These are phyloP conservation scores for Myotis planiceps DNA, from an alignment of 2,797 vertebrate species.

Conservation along the genomic window DNA sequence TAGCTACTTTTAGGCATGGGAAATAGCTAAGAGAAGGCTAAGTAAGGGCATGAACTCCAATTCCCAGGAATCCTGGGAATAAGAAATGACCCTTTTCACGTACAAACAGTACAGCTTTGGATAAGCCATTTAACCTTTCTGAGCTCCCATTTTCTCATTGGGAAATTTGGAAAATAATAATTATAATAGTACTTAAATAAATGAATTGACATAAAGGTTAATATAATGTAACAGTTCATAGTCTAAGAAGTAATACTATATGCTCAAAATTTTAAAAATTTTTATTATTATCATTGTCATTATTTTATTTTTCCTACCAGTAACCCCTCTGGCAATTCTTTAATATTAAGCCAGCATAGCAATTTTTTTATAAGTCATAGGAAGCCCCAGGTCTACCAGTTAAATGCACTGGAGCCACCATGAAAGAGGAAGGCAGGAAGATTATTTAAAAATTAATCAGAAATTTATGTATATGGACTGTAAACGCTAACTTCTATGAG, in stretches of 20 bases:
- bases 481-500: not conserved
- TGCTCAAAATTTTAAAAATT: not conserved
- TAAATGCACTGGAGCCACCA: not conserved
- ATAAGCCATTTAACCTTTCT: not conserved
- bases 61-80: not conserved
- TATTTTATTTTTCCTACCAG: constrained; percentile 3
- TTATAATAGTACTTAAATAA: not conserved
- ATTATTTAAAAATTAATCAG: not conserved
- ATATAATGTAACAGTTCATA: not conserved
- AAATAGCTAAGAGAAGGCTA: not conserved
- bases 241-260: not conserved
- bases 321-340: not conserved
- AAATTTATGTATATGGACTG: not conserved
- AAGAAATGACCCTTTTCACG: not conserved
- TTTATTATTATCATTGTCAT: not conserved
- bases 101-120: not conserved
- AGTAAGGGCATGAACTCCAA: not conserved
- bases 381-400: not conserved
- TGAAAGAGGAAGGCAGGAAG: not conserved
- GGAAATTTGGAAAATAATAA: not conserved
- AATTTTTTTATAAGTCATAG: not conserved
- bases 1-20: not conserved
- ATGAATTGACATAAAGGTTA: not conserved
- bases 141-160: constrained; percentile 36
- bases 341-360: not conserved